Base-by-base conservation (phyloP, 1,140 invertebrate species). In the Pissodes strobi region DNA sequence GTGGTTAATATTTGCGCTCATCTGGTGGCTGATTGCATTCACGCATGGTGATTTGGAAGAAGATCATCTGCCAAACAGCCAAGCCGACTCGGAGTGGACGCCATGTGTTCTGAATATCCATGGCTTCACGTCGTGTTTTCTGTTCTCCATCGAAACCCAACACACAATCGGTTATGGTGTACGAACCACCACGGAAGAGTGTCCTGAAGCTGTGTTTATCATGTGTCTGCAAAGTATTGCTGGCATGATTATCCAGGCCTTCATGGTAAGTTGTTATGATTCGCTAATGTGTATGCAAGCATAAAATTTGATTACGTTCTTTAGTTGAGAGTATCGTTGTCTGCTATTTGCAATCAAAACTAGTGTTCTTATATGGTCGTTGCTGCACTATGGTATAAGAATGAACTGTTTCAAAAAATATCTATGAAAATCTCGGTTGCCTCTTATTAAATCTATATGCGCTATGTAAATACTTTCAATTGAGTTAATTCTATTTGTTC, bases 171-270 rank as follows among this genome's bases (percentile, higher is more conserved):
- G 88, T 38, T 86, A 85, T 66, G 85, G 85, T 18, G 82, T 76
- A 3, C 79, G 90, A 12, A 84, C 86, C 60, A 97, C 94, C 0
- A 97, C 94, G 0, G 94, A 97, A 75, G 92, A 98, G 74, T 99
- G 97, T 77, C 93, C 95, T 0, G 93, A 97, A 78, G 95, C 94
- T 0, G 93, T 99, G 59, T 91, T 98, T 70, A 88, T 98, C 46
- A 95, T 99, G 93, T 98, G 95, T 76, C 82, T 99, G 41, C 97
- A 99, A 79, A 97, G 94, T 71, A 96, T 98, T 64, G 88, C 89
- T 21, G 97, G 92, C 0, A 88, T 93, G 1, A 91, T 94, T 81
- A 90, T 93, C 43, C 82, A 87, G 74, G 85, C 85, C 18, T 85
- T 87, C 78, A 82, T 91, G 88, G 63, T 64, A 38, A 64, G 49